Percentiles rank a stretch among this genome's conserved stretches.
These are phyloP conservation scores for Lordiphosa collinella DNA, from an alignment of 1,140 invertebrate species.

Conservation along the genomic window DNA sequence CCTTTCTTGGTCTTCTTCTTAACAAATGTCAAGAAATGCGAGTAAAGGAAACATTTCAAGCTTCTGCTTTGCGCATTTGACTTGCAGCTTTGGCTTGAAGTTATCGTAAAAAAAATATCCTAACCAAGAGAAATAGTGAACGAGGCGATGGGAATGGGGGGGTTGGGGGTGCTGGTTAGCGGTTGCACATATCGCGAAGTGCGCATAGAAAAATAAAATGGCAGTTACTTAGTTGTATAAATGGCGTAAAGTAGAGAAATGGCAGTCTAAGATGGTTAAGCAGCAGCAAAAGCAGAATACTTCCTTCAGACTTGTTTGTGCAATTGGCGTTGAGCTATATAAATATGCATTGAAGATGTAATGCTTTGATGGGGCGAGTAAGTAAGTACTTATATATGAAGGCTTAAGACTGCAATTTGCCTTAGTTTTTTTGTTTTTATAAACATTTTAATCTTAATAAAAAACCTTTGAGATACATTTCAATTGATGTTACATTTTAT, in stretches of 20 bases:
- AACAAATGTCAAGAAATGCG: constrained; percentile 48
- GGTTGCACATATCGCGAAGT: constrained; percentile 55
- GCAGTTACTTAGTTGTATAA: constrained; percentile 67
- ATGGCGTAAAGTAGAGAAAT: constrained; percentile 34
- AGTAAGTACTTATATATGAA: too few species aligned
- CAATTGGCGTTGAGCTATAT: constrained; percentile 13
- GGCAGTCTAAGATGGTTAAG: background rate
- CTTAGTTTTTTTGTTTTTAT: too few species aligned
- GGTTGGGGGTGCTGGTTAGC: constrained; percentile 21
- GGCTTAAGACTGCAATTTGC: too few species aligned
- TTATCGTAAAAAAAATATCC: constrained; percentile 63
- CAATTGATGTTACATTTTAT: too few species aligned
- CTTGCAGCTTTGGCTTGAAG: constrained; percentile 51
- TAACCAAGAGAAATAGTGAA: too few species aligned
- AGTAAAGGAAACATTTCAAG: constrained; percentile 52
- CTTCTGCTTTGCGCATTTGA: constrained; percentile 57
- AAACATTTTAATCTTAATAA: too few species aligned
- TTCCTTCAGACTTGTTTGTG: constrained; percentile 29
- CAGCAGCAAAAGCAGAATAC: background rate
- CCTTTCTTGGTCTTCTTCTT: too few species aligned
- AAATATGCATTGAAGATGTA: background rate
- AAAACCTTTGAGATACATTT: too few species aligned
- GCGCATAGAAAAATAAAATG: constrained; percentile 60
- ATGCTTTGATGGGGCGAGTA: too few species aligned
- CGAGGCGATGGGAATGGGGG: constrained; percentile 23